Base-by-base conservation (phyloP, 1,140 invertebrate species). In the Dreissena rostriformis region DNA sequence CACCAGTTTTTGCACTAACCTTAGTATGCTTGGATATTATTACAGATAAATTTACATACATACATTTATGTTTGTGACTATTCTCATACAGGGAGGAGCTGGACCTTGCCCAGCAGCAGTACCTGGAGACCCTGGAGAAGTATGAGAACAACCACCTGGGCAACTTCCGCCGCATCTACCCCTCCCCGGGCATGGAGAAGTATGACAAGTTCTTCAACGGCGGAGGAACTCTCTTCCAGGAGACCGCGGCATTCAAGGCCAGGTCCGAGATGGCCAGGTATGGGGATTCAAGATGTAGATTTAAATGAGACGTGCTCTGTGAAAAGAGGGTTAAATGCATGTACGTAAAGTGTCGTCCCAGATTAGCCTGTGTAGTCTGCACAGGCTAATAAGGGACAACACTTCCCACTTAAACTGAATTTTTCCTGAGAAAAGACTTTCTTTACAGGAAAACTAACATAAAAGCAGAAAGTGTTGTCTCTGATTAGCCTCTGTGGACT, bases 141-240 rank as follows among this genome's bases (percentile, higher is more conserved):
- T 97, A 96, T 95, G 97, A 97, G 91, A 95, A 96, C 87, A 94
- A 95, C 51, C 96, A 97, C 91, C 94, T 96, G 87, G 97, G 97
- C 12, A 96, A 96, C 87, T 97, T 96, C 89, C 94, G 96, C 87
- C 94, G 95, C 71, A 92, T 95, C 66, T 95, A 95, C 89, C 95
- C 95, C 0, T 86, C 88, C 90, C 51, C 88, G 82, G 86, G 79
- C 82, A n/a, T 90, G 49, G 91, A 94, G 68, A 96, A 96, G 88
- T 97, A 97, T 90, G 94, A 95, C 70, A 94, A 95, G 74, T 96
- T 95, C 91, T 97, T 97, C 93, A 95, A 96, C 88, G 96, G 96
- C 92, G 96, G 95, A 78, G 94, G 95, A 55, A 95, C 96, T 0
- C 93, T 97, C 55, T 97, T 96, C 91, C 95, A 96, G 78, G 96